Evolutionary conservation across 2,888 invertebrate species (phyloP), one percentile per base, ranked within the genome.

Genomic region (Drosophila macrospina): DNA sequence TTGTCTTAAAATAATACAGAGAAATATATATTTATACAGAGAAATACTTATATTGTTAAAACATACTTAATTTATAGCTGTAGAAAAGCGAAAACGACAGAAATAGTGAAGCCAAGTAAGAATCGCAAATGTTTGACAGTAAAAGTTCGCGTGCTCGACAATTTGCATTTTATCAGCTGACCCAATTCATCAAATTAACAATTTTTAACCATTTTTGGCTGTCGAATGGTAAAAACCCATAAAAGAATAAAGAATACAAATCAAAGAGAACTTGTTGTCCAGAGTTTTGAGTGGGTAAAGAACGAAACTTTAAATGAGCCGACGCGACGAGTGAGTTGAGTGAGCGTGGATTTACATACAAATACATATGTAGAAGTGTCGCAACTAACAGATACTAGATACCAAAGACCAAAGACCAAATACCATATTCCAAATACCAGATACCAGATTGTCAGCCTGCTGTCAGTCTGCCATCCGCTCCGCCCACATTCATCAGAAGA

Each of bases 251-350:
- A 52, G 30, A 30, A 24, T 7, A 28, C 0, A 7, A 8, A 39
- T n/a, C 28, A 20, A 30, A 41, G 28, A 54, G 64, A 80, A 76
- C 69, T 80, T 64, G 74, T 55, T 83, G 63, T 75, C 37, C 16
- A 24, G 47, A 41, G 36, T 45, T 3, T 15, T 34, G 60, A 52
- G 52, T 74, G 72, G 68, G 57, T 51, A 20, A 20, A 76, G 66
- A 76, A 76, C 16, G 48, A 36, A 48, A 51, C 37, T 55, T 45
- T 16, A 50, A 47, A 48, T 59, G 30, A 37, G 51, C 59, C 50
- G 63, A 48, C 30, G 59, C 57, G 10, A 42, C 50, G 16, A 26
- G 4, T 11, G 26, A 57, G 10, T 42, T 50, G 16, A 34, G 4
- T 15, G 36, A 45, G 16, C 32, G 13, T 20, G 4, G 34, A 34